Percentiles rank a stretch among this genome's conserved stretches.
phyloP scores from a whole-genome alignment of 2,797 vertebrate species.

The Etheostoma perlongum region DNA sequence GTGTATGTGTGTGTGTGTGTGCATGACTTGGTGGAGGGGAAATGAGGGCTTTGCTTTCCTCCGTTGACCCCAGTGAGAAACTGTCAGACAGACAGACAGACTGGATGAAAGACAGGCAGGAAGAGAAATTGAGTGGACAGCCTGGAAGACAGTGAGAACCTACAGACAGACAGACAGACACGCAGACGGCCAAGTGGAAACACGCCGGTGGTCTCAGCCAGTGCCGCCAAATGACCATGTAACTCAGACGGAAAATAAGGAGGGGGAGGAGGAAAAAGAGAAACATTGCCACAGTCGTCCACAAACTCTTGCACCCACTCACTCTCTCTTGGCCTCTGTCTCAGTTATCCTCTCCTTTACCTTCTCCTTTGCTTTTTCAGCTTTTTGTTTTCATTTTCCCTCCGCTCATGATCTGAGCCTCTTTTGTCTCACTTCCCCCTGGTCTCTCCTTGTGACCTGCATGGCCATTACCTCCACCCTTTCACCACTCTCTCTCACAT shows the following conservation, averaged over 20 bases:
- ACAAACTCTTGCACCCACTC: slow-evolving; percentile 43
- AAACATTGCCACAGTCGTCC: slow-evolving; percentile 65
- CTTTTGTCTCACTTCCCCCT: slow-evolving; percentile 14
- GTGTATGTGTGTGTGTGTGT: slow-evolving; percentile 23
- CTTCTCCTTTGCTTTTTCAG: slow-evolving; percentile 17
- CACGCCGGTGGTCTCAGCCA: slow-evolving; percentile 72
- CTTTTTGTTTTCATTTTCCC: slow-evolving; percentile 10
- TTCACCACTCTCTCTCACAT: slow-evolving; percentile 10
- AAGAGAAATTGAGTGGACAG: slow-evolving; percentile 44
- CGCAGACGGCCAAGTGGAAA: slow-evolving; percentile 76
- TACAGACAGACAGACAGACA: slow-evolving; percentile 43
- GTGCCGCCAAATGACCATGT: slow-evolving; percentile 74
- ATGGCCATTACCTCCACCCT: neutral
- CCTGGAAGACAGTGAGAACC: slow-evolving; percentile 54
- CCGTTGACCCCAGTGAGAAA: slow-evolving; percentile 38
- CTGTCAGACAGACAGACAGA: slow-evolving; percentile 32
- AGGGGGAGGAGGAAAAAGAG: slow-evolving; percentile 67
- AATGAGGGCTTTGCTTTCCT: slow-evolving; percentile 53
- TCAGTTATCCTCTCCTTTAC: slow-evolving; percentile 52
- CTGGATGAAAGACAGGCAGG: slow-evolving; percentile 51
- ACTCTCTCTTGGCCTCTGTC: slow-evolving; percentile 50
- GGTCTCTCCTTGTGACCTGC: slow-evolving; percentile 19
- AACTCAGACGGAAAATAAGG: slow-evolving; percentile 80
- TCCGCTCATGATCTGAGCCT: slow-evolving; percentile 10
- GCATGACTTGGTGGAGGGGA: slow-evolving; percentile 33